Evolutionary conservation across 23 tunicate species (phyloP), one percentile per base, ranked within the genome.

Genomic region (Halocynthia roretzi): DNA sequence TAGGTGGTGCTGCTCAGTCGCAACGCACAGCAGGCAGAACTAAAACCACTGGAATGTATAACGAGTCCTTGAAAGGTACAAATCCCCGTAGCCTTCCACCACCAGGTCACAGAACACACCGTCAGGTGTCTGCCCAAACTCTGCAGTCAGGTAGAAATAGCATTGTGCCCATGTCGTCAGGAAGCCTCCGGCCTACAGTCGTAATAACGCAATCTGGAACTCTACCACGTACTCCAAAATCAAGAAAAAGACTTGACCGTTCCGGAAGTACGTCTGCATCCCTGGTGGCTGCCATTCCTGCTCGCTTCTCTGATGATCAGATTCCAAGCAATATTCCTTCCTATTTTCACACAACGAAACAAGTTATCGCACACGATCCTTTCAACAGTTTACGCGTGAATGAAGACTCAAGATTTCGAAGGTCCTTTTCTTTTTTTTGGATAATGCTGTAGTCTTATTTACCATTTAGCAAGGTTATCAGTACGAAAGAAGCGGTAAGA

Each of bases 241-340:
- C 78, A 5, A 10, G 23, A 20, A 74, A 53, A 53, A 53, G 56
- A 14, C 15, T 74, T 20, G 78, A 74, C 10, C 14, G 78, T 22
- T 74, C 78, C 9, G 78, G 78, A 14, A 74, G 78, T 56, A 74
- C 78, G 8, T 50, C 60, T 21, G 78, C 64, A 48, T 74, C 78
- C 8, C 64, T 31, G 44, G 44, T 31, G 44, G 44, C 44, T 31
- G 44, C 44, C 44, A 31, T 4, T 31, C 44, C 14, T 15, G 18
- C 70, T 8, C 18, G 10, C 49, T 20, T 11, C 17, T 11, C 22
- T 48, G 10, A 0, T 10, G 14, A 10, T 9, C 70, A 10, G 0
- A 9, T 15, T 48, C 17, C n/a, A 65, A 15, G 70, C 14, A 31
- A 31, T 31, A 31, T 31, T 31, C 44, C 44, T 31, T 31, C 44